phyloP scores from a whole-genome alignment of 2,797 vertebrate genomes.

The Alfaro cultratus region DNA sequence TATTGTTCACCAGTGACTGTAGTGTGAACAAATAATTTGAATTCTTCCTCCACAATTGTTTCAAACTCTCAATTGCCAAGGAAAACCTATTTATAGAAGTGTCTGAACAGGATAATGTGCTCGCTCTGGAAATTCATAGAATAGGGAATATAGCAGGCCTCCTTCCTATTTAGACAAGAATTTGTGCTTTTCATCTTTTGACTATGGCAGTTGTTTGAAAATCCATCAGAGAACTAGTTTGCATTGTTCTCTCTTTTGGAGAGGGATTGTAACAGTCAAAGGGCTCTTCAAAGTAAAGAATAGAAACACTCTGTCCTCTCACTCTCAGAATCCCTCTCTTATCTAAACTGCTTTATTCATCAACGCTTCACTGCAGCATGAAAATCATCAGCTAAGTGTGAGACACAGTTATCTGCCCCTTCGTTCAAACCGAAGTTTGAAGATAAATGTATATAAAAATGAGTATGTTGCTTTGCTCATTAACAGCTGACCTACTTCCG shows the following conservation, averaged over 20 bases:
- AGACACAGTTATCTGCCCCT: conserved; percentile 35
- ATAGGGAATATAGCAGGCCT: conserved; percentile 45
- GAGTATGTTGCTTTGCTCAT: conserved; percentile 46
- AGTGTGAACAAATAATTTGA: neutral
- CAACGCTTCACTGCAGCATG: conserved; percentile 27
- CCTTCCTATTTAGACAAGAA: conserved; percentile 45
- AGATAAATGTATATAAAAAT: conserved; percentile 28
- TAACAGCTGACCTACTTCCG: neutral
- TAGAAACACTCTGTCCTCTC: conserved; percentile 37
- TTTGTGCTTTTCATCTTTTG: conserved; percentile 30
- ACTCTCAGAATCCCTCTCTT: conserved; percentile 24
- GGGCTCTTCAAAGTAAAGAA: conserved; percentile 55
- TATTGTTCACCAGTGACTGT: neutral
- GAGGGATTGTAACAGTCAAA: conserved; percentile 35
- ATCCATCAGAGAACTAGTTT: conserved; percentile 30
- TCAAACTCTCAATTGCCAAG: neutral
- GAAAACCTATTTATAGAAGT: neutral
- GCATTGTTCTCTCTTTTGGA: conserved; percentile 36
- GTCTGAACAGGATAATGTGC: conserved; percentile 21
- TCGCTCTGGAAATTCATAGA: conserved; percentile 13
- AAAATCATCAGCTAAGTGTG: conserved; percentile 33
- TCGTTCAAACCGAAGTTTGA: conserved; percentile 26
- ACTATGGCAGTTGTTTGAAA: conserved; percentile 43
- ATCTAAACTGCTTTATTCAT: conserved; percentile 57
- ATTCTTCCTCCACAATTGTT: neutral